Evolutionary conservation across 2,797 vertebrate genomes (phyloP).

Genomic region (Sebastes nivosus): DNA sequence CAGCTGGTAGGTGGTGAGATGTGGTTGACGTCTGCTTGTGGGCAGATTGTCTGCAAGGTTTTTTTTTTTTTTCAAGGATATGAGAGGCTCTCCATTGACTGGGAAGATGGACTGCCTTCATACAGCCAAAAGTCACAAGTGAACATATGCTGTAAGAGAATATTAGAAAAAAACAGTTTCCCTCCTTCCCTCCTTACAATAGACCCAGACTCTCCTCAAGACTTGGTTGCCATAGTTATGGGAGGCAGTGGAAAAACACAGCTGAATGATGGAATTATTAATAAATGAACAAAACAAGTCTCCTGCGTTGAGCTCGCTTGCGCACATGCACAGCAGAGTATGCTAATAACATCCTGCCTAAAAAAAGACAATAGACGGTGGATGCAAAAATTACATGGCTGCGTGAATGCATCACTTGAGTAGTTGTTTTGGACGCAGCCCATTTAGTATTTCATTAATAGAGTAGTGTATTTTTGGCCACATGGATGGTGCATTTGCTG

Average conservation of each 20-base stretch:
- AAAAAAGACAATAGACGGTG: slow-evolving; percentile 49
- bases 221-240: slow-evolving; percentile 80
- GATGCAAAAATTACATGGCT: slow-evolving; percentile 45
- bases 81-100: slow-evolving; percentile 77
- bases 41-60: slow-evolving; percentile 68
- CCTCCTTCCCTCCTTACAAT: slow-evolving; percentile 22
- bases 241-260: slow-evolving; percentile 72
- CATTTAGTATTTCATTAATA: slow-evolving; percentile 58
- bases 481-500: slow-evolving; percentile 26
- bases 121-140: slow-evolving; percentile 68
- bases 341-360: slow-evolving; percentile 52
- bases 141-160: slow-evolving; percentile 65
- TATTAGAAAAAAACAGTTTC: slow-evolving; percentile 26
- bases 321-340: slow-evolving; percentile 34
- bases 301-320: slow-evolving; percentile 29
- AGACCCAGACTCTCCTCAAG: slow-evolving; percentile 55
- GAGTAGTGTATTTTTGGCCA: slow-evolving; percentile 55
- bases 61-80: slow-evolving; percentile 56
- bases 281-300: slow-evolving; percentile 66
- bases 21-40: slow-evolving; percentile 72
- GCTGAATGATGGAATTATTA: slow-evolving; percentile 70
- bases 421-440: slow-evolving; percentile 46
- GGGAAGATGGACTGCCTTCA: slow-evolving; percentile 68
- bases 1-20: slow-evolving; percentile 77
- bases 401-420: slow-evolving; percentile 39